Percentiles rank a stretch among this genome's conserved stretches.
These are phyloP conservation scores for Macrobrachium rosenbergii DNA, from an alignment of 1,140 invertebrate species.

Conservation along the genomic window DNA sequence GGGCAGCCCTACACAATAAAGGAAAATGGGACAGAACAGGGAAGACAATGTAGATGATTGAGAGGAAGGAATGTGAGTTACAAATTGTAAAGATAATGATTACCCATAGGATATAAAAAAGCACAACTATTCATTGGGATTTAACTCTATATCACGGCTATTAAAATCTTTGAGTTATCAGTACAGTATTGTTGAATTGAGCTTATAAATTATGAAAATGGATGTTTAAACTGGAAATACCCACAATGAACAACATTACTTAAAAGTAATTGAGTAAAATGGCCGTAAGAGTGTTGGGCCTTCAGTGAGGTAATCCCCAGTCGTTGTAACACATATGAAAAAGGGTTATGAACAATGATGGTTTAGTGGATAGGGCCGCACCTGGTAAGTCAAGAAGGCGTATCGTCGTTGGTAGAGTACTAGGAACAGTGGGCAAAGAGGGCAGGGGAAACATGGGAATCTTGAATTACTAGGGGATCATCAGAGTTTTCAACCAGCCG, in stretches of 20 bases:
- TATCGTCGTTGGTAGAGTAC: conserved; percentile 57
- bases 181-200: conserved; percentile 54
- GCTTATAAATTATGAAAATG: conserved; percentile 61
- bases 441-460: conserved; percentile 38
- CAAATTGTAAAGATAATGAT: conserved; percentile 56
- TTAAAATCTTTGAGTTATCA: conserved; percentile 62
- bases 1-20: conserved; percentile 57
- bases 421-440: conserved; percentile 61
- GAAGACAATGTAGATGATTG: conserved; percentile 53
- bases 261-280: conserved; percentile 64
- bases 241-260: conserved; percentile 59
- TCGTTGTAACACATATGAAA: conserved; percentile 53
- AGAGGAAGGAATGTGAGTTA: conserved; percentile 56
- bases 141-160: conserved; percentile 59
- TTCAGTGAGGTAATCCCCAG: conserved; percentile 61
- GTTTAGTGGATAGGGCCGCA: conserved; percentile 49
- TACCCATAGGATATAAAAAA: conserved; percentile 63
- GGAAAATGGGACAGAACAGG: conserved; percentile 54
- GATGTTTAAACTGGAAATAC: conserved; percentile 56
- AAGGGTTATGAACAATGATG: conserved; percentile 49
- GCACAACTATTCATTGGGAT: conserved; percentile 59
- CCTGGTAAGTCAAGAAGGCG: conserved; percentile 40
- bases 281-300: conserved; percentile 53
- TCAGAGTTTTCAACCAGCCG: conserved; percentile 25
- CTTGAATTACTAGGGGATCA: conserved; percentile 32